phyloP scores from a whole-genome alignment of 2,888 invertebrate genomes.

The Cecidostiba fungosa region DNA sequence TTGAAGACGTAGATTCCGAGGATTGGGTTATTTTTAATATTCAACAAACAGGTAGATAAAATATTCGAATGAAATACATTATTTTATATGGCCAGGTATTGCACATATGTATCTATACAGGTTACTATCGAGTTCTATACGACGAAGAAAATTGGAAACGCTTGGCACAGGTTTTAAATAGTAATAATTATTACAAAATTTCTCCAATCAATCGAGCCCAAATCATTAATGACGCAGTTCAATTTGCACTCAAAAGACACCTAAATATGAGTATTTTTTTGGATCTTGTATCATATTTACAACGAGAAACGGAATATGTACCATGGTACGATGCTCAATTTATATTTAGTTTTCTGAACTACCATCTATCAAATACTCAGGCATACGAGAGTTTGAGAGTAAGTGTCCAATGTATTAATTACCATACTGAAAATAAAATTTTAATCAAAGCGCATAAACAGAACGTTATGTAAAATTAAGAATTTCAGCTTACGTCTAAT shows the following conservation, averaged over 20 bases:
- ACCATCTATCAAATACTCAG: conserved; percentile 61
- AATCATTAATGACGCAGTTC: conserved; percentile 90
- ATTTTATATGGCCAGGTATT: conserved; percentile 12
- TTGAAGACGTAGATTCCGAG: conserved; percentile 73
- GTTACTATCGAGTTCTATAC: conserved; percentile 89
- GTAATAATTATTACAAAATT: conserved; percentile 82
- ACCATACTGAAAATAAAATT: neutral
- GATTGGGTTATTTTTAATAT: conserved; percentile 85
- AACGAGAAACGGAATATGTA: conserved; percentile 88
- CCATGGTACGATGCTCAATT: conserved; percentile 84
- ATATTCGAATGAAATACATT: neutral
- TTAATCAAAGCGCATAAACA: neutral
- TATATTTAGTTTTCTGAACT: conserved; percentile 60
- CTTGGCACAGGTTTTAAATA: conserved; percentile 83
- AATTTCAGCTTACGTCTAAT: conserved; percentile 49
- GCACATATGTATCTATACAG: conserved; percentile 70
- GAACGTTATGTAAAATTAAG: conserved; percentile 40
- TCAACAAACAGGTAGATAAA: conserved; percentile 82
- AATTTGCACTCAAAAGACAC: conserved; percentile 86
- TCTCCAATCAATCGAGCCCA: conserved; percentile 89
- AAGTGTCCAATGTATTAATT: neutral
- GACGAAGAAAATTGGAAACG: conserved; percentile 88
- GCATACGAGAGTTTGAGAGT: conserved; percentile 58
- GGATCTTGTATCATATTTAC: conserved; percentile 88
- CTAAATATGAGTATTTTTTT: conserved; percentile 86